Conservation (phyloP, 2,113 vertebrate genomes). For the Tragelaphus scriptus region DNA sequence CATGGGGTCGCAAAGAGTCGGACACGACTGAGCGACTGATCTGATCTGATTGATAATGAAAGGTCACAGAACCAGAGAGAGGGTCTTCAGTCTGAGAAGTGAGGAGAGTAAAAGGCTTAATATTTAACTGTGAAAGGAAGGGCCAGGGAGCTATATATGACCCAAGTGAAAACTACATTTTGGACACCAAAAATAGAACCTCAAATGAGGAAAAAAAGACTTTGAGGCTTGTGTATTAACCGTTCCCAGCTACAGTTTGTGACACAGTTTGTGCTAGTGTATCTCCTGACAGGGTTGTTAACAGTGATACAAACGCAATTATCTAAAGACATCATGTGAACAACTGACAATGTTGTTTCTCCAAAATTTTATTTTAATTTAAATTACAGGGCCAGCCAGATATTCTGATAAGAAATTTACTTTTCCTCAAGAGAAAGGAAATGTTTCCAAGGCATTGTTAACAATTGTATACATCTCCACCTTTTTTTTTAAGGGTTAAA, state of each 20-base stretch:
- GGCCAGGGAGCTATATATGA: not conserved
- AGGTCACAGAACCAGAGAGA: not conserved
- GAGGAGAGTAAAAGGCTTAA: not conserved
- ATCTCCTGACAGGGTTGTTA: not conserved
- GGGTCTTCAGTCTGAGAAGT: not conserved
- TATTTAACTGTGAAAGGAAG: not conserved
- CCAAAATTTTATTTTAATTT: conserved; percentile 91
- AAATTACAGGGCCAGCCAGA: conserved; percentile 89
- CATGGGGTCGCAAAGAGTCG: too few relatives aligned
- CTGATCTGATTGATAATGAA: too few relatives aligned
- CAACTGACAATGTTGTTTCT: conserved; percentile 77
- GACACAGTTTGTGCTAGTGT: not conserved
- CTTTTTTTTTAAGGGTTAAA: conserved; percentile 46
- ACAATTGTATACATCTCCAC: conserved; percentile 79
- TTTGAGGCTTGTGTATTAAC: not conserved
- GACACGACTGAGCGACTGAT: too few relatives aligned
- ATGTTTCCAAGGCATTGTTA: conserved; percentile 74
- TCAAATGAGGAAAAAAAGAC: not conserved
- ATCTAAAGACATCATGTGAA: conserved; percentile 43
- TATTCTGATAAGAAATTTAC: conserved; percentile 84
- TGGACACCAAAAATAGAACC: not conserved
- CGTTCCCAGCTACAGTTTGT: not conserved
- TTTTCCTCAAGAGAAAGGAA: conserved; percentile 79
- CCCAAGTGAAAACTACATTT: not conserved
- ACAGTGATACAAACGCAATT: not conserved